Percentiles rank a stretch among this genome's conserved stretches.
phyloP scores from a whole-genome alignment of 2,888 invertebrate genomes.

The Bellardia bayeri region DNA sequence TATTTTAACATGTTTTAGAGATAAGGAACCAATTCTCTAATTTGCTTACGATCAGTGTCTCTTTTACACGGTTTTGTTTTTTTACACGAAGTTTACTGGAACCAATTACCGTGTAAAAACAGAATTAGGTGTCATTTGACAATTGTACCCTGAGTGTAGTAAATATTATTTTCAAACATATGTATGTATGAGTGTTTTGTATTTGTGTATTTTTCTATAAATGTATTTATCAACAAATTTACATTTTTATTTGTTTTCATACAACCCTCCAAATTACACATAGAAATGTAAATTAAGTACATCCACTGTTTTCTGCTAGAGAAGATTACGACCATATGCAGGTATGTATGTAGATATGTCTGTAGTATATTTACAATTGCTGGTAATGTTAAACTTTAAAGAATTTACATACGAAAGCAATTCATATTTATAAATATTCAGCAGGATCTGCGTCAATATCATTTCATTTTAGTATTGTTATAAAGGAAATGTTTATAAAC shows the following conservation, averaged over 20 bases:
- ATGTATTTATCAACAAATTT: background rate
- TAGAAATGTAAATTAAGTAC: conserved; percentile 10
- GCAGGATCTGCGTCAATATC: background rate
- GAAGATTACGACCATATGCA: background rate
- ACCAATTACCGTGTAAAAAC: too few relatives aligned
- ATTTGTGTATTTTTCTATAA: background rate
- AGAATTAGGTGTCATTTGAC: too few relatives aligned
- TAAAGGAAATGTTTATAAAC: background rate
- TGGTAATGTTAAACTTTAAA: background rate
- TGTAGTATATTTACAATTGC: background rate
- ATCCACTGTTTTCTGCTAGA: background rate
- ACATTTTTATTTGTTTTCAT: conserved; percentile 15
- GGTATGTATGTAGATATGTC: background rate
- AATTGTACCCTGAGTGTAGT: too few relatives aligned
- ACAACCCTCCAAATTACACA: conserved; percentile 2
- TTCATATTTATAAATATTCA: conserved; percentile 8
- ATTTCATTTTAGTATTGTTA: background rate
- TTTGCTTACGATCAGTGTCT: too few relatives aligned
- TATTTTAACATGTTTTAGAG: too few relatives aligned
- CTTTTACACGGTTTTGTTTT: too few relatives aligned
- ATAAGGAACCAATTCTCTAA: too few relatives aligned
- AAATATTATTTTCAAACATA: too few relatives aligned
- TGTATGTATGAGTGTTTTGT: too few relatives aligned
- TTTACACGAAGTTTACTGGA: too few relatives aligned
- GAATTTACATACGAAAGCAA: background rate